Evolutionary conservation across 2,888 invertebrate genomes (phyloP).

Genomic region (Ormia ochracea): DNA sequence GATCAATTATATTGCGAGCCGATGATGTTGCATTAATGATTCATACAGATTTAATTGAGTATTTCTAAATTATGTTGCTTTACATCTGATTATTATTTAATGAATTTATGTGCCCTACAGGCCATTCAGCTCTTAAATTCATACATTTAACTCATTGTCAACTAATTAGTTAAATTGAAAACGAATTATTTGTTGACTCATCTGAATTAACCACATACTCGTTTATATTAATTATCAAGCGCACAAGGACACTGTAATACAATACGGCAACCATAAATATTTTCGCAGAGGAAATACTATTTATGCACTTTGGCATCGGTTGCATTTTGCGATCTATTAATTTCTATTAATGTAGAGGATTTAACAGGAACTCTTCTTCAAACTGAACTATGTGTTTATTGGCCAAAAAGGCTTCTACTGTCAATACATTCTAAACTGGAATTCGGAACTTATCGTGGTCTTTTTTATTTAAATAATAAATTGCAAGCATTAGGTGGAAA

Average conservation of each 20-base stretch:
- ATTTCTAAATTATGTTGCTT: constrained; percentile 9
- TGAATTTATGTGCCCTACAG: neutral
- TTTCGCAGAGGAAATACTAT: neutral
- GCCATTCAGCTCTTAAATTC: neutral
- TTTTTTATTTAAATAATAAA: too few species aligned
- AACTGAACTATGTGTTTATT: neutral
- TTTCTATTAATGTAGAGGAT: constrained; percentile 14
- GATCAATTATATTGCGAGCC: neutral
- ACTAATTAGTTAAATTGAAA: constrained; percentile 76
- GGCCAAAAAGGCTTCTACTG: too few species aligned
- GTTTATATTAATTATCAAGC: constrained; percentile 70
- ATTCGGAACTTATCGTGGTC: too few species aligned
- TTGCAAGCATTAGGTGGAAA: too few species aligned
- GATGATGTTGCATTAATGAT: neutral
- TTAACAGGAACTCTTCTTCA: neutral
- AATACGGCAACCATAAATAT: neutral
- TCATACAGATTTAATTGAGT: constrained; percentile 7
- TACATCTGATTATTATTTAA: neutral
- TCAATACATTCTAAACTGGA: too few species aligned
- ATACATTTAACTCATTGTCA: constrained; percentile 64
- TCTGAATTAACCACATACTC: constrained; percentile 68
- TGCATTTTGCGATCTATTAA: constrained; percentile 43
- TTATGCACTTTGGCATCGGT: constrained; percentile 3
- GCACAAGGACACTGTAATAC: constrained; percentile 5
- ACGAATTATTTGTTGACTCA: constrained; percentile 76